Base-by-base conservation (phyloP, 2,797 vertebrate genomes). In the Poecilia gillii region DNA sequence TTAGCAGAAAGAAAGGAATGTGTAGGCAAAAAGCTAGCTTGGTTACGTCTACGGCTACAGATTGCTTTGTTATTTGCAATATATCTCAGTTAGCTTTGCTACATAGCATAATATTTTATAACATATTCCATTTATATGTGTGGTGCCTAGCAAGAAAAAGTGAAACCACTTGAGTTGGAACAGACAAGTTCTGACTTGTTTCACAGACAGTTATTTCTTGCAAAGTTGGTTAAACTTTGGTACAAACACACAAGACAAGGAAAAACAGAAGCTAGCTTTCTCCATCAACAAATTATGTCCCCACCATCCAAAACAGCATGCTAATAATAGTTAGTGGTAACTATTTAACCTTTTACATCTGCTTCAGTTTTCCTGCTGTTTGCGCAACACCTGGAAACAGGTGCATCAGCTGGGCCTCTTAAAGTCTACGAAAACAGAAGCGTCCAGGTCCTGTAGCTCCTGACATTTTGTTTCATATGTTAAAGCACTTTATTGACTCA, bases 401-500 rank as follows among this genome's bases (percentile, higher is more conserved):
- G 57, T 72, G 73, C 47, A 72, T 72, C 13, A 28, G 45, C 51
- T 57, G 31, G 31, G 49, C 57, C 13, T 55, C 53, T 73, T 20
- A 47, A 68, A 41, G 71, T 76, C 41, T 53, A 7, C 49, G 28
- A 79, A 31, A 31, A 73, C 45, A 72, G 47, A 79, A 59, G 53
- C 53, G 73, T 55, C 62, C 25, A 46, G 31, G 53, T 75, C 28
- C 59, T 84, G 53, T 71, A 3, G 41, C 75, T 73, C n/a, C 33
- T n/a, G 41, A 77, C 33, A 53, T 28, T 36, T 46, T 31, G 71
- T 46, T 49, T 43, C 12, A 73, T 31, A 64, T 23, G 68, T 68
- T 46, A 64, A 66, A 53, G 28, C 64, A 45, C 74, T 75, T 41
- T 59, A 72, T 72, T 39, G 77, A 97, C 98, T 98, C 93, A 99